Evolutionary conservation across 2,797 vertebrate genomes (phyloP), one percentile per base, ranked within the genome.

Genomic region (Enteromius mattozi): DNA sequence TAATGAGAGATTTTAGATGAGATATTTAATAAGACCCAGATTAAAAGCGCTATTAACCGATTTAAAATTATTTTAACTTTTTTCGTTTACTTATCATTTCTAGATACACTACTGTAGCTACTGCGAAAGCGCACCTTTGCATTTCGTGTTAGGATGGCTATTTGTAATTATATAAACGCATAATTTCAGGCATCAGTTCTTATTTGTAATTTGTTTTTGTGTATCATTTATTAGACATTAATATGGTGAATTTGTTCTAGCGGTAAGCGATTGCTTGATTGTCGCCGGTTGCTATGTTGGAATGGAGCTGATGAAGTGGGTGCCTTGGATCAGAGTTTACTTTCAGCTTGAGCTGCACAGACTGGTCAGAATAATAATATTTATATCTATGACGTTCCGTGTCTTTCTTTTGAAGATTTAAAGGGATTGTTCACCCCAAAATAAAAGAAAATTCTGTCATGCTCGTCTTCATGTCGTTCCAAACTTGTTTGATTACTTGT

Each of bases 341-440:
- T 76, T 78, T 59, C 8, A 61, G 35, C 76, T 78, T 24, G 35
- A 63, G 54, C 40, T 78, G 59, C 77, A 65, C 75, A 33, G 33
- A 59, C 13, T 78, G 59, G 21, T 47, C 66, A 69, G 35, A 69
- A 42, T 42, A 40, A 42, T 42, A 40, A 69, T 30, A 14, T 74
- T 33, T 21, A 30, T 74, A 21, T 51, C 1, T 21, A 2, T 30
- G 56, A 14, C 9, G 19, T 21, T 65, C 24, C 47, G 6, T 4
- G 16, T 3, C 59, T 65, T 78, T 78, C 8, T 78, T 47, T 78
- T 30, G 40, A 14, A 45, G 37, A 30, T 21, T 47, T 45, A 33
- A 47, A 63, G 9, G 8, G n/a, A 10, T 42, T 12, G 37, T 63
- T 78, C 16, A n/a, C 5, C 10, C 56, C 4, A 27, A 24, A 27